phyloP scores from a whole-genome alignment of 2,888 invertebrate genomes.

The Spialia ferax region DNA sequence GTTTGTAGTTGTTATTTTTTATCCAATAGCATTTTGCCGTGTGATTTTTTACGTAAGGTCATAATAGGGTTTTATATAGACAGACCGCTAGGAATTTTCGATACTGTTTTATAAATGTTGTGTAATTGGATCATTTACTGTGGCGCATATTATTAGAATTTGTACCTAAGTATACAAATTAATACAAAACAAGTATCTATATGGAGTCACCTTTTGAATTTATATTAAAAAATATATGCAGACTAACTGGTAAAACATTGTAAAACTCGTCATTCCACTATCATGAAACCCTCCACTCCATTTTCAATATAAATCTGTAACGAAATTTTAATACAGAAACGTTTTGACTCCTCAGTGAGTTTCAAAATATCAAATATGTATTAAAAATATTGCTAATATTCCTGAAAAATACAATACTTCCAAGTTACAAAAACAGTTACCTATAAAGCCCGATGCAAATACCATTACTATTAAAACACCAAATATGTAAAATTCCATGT shows the following conservation, averaged over 20 bases:
- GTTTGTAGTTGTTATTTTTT: not conserved
- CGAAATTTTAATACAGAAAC: too few species aligned
- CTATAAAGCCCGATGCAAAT: not conserved
- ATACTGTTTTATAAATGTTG: slow-evolving; percentile 40
- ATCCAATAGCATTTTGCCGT: not conserved
- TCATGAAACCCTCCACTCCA: not conserved
- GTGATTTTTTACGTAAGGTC: slow-evolving; percentile 9
- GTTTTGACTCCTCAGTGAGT: too few species aligned
- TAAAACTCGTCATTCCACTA: too few species aligned
- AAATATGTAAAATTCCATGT: not conserved
- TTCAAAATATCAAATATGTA: too few species aligned
- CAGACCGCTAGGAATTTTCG: slow-evolving; percentile 36
- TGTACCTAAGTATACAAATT: slow-evolving; percentile 5
- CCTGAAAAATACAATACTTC: too few species aligned
- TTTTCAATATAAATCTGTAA: too few species aligned
- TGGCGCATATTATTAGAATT: not conserved
- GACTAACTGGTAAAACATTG: not conserved
- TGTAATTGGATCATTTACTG: slow-evolving; percentile 25
- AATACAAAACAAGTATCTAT: too few species aligned
- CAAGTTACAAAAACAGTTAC: too few species aligned
- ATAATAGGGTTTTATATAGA: slow-evolving; percentile 34
- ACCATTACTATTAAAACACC: not conserved
- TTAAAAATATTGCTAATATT: too few species aligned
- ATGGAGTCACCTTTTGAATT: too few species aligned
- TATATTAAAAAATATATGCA: not conserved